Conservation (phyloP, 1,140 invertebrate genomes). For the Gonatopus flavifemur region DNA sequence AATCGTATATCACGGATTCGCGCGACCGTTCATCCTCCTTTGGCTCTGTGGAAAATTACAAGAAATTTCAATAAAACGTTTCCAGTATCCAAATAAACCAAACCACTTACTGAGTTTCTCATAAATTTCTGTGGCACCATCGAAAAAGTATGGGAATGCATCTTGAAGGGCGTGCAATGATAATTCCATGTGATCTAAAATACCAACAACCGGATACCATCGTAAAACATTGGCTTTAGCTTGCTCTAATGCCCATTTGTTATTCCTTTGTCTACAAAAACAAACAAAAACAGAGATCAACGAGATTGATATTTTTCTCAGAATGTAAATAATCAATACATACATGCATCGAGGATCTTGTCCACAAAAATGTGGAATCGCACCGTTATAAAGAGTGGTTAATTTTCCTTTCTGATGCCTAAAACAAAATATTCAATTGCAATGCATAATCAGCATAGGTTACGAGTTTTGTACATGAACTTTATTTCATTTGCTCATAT, state of each 20-base stretch:
- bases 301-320: not conserved
- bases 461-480: too few relatives aligned
- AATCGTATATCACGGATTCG: conserved; percentile 13
- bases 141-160: conserved; percentile 65
- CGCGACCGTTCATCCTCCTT: conserved; percentile 14
- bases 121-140: conserved; percentile 60
- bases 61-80: not conserved
- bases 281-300: conserved; percentile 4
- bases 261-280: conserved; percentile 61
- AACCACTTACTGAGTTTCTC: conserved; percentile 59
- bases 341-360: conserved; percentile 65
- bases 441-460: too few relatives aligned
- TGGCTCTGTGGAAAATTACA: conserved; percentile 34
- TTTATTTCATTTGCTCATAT: too few relatives aligned
- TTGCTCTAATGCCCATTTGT: conserved; percentile 63
- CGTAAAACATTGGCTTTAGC: conserved; percentile 68
- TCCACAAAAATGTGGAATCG: conserved; percentile 70
- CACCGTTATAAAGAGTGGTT: conserved; percentile 34
- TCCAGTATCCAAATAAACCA: not conserved
- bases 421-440: too few relatives aligned
- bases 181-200: conserved; percentile 66
- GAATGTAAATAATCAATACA: conserved; percentile 31
- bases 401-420: conserved; percentile 35
- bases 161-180: conserved; percentile 64
- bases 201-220: conserved; percentile 68